Base-by-base conservation (phyloP, 2,113 vertebrate genomes). In the Cheirogaleus medius region DNA sequence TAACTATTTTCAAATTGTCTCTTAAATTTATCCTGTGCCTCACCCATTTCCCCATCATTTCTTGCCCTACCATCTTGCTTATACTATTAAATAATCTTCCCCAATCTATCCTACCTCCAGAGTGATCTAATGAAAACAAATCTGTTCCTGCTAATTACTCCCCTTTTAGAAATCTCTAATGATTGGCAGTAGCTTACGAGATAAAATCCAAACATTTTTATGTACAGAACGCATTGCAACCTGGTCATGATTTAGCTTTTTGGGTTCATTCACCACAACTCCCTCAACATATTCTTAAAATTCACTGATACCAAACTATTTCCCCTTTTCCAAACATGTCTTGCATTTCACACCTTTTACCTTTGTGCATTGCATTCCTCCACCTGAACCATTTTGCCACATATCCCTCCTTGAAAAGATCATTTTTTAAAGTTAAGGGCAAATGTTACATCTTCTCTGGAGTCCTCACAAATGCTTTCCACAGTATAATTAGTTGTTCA, bases 401-500 rank as follows among this genome's bases (percentile, higher is more conserved):
- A 13, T 34, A 34, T 63, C 37, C 71, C 47, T 91, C 27, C 74
- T 60, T 49, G 20, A 44, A 88, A 76, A 47, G 18, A 66, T 66
- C 11, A 8, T 77, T 83, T 95, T 93, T 87, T 17, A 78, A 71
- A 78, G n/a, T 88, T 81, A 93, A 96, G 34, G 54, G 88, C 66
- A 82, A 96, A 93, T 14, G 32, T 73, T 94, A 60, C 87, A 52
- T 90, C 49, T 94, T 87, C 49, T 87, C 74, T 87, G 8, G 63
- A 76, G 49, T 77, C 29, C 86, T 88, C 96, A 93, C 34, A 66
- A 89, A 94, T 54, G 81, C 29, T 85, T 90, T 85, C 81, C 63
- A 27, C 34, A 73, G 20, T 34, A 81, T 97, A 96, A 91, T 94
- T 93, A 95, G 60, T 58, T 92, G 54, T 49, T 93, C 82, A 74